Evolutionary conservation across 2,113 vertebrate species (phyloP).

Genomic region (Pyxicephalus adspersus): DNA sequence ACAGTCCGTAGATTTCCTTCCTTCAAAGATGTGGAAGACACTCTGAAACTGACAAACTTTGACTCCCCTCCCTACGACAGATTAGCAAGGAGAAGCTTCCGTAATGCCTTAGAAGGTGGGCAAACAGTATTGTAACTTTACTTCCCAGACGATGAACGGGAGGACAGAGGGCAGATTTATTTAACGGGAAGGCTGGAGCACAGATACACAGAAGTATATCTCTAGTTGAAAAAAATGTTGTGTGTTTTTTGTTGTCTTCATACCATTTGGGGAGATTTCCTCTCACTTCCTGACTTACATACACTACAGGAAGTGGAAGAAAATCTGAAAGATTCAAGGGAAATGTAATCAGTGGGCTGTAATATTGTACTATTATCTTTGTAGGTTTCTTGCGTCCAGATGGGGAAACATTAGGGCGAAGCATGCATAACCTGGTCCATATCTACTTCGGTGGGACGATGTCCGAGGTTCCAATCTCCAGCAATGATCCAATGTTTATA

Average conservation of each 20-base stretch:
- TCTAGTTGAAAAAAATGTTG: no score
- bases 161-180: no score
- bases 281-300: no score
- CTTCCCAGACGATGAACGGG: no score
- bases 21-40: constrained; percentile 28
- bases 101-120: constrained; percentile 43
- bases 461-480: constrained; percentile 52
- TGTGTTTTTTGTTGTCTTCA: no score
- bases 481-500: constrained; percentile 61
- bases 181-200: no score
- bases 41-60: constrained; percentile 21
- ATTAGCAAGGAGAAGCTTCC: not conserved
- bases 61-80: not conserved
- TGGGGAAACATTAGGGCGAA: constrained; percentile 2
- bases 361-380: not conserved
- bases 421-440: constrained; percentile 59
- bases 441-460: constrained; percentile 57
- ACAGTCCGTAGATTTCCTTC: not conserved
- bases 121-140: not conserved
- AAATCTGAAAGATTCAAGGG: no score
- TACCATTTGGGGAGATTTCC: no score
- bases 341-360: no score
- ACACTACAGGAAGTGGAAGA: no score
- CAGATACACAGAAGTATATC: no score
- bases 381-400: constrained; percentile 55